Evolutionary conservation across 2,797 vertebrate genomes (phyloP).

Genomic region (Bufotes viridis): DNA sequence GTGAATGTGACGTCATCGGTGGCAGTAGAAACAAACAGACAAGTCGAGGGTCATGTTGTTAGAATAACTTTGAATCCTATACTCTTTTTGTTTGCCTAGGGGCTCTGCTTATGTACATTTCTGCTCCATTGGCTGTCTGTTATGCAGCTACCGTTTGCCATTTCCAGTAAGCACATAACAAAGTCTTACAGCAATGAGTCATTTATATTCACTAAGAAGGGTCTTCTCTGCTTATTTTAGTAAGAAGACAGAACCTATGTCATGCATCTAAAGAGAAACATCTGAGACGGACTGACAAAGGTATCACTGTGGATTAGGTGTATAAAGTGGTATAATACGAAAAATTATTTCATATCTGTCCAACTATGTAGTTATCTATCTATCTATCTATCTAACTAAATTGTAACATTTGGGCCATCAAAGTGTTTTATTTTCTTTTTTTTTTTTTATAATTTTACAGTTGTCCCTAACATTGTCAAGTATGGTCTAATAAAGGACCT

Average conservation of each 20-base stretch:
- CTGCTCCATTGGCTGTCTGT: constrained; percentile 50
- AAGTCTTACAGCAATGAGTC: constrained; percentile 40
- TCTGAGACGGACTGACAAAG: constrained; percentile 42
- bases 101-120: constrained; percentile 56
- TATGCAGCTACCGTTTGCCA: constrained; percentile 49
- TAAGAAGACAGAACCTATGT: constrained; percentile 34
- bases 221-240: constrained; percentile 58
- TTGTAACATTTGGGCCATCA: no score
- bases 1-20: constrained; percentile 32
- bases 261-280: constrained; percentile 48
- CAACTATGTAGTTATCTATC: no score
- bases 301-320: constrained; percentile 44
- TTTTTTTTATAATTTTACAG: no score
- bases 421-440: no score
- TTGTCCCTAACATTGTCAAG: no score
- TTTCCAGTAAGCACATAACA: constrained; percentile 59
- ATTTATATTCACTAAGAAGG: constrained; percentile 25
- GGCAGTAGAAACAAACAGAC: constrained; percentile 36
- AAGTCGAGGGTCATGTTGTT: constrained; percentile 28
- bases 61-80: constrained; percentile 48
- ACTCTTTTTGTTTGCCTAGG: constrained; percentile 49
- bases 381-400: no score
- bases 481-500: no score
- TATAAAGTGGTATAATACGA: neutral
- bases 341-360: no score